These are phyloP conservation scores for Flexamia atlantica DNA, from an alignment of 2,888 invertebrate genomes.

Conservation along the genomic window DNA sequence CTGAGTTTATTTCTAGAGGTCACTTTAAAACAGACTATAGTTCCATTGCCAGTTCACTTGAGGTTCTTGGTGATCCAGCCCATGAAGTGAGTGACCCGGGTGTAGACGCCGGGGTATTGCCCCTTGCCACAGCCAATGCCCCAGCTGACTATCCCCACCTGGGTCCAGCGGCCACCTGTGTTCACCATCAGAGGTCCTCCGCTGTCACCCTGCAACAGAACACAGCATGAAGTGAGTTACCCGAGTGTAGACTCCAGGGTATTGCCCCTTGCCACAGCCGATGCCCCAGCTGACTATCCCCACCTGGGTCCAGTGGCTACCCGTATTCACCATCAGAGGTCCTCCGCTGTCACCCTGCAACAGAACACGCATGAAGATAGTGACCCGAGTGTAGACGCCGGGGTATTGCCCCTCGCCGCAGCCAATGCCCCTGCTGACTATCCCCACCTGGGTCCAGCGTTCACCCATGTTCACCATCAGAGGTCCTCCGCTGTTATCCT, in stretches of 20 bases:
- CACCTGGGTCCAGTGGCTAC: no score
- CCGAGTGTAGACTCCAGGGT: no score
- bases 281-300: no score
- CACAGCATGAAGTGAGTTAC: no score
- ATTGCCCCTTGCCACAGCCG: no score
- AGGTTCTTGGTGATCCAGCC: conserved; percentile 93
- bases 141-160: conserved; percentile 94
- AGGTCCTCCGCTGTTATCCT: conserved; percentile 92
- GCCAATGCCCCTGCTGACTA: conserved; percentile 95
- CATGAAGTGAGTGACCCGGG: conserved; percentile 88
- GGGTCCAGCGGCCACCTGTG: conserved; percentile 86
- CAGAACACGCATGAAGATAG: conserved; percentile 89
- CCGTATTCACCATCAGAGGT: conserved; percentile 84
- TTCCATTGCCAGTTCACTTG: conserved; percentile 74
- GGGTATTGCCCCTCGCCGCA: conserved; percentile 95
- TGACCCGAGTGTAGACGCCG: conserved; percentile 92
- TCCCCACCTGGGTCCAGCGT: no score
- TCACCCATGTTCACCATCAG: no score
- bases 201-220: conserved; percentile 90
- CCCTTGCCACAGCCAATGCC: conserved; percentile 95
- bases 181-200: conserved; percentile 92
- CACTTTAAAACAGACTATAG: neutral
- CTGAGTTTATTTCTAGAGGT: neutral
- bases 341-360: conserved; percentile 93
- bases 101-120: conserved; percentile 94